Evolutionary conservation across 2,113 vertebrate species (phyloP), one percentile per base, ranked within the genome.

Genomic region (Serinus canaria): DNA sequence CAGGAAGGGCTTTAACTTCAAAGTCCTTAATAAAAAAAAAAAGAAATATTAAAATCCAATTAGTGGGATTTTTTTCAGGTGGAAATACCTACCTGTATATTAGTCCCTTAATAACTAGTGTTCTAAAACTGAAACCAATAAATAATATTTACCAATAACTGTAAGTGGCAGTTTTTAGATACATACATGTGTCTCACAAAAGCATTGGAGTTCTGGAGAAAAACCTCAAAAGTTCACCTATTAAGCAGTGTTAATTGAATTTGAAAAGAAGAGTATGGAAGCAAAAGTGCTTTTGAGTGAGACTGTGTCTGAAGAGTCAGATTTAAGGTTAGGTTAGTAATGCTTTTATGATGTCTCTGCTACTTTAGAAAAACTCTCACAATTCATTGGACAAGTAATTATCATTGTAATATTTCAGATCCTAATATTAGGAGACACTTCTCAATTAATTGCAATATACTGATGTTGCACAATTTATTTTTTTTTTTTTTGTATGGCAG

Each of bases 301-400:
- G 37, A 70, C 31, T 83, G 3, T 93, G 79, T 83, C 13, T 10
- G 52, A 96, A 89, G 47, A 35, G 39, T 30, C 49, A 89, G 28
- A 80, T 96, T 64, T 41, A 56, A n/a, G 19, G 30, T 66, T 24
- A 75, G 64, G 28, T 37, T 73, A 77, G 50, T 58, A 66, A 62
- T 30, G 43, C 75, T 77, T 87, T 78, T 67, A 47, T 56, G 25
- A 72, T 55, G 55, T 73, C 59, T 88, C 84, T 95, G 50, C 86
- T 94, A 95, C 91, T 97, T 94, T 94, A 91, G 85, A 80, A 83
- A 94, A 90, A 70, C 75, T 95, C 46, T 18, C 9, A 41, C 4
- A 76, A 59, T 58, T 95, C 10, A 77, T 79, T 84, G 87, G 53
- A 95, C 50, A 96, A 94, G 66, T 87, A 92, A 87, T 79, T 96